Conservation (phyloP, 1,140 invertebrate species). For the Brachionus rotundiformis region DNA sequence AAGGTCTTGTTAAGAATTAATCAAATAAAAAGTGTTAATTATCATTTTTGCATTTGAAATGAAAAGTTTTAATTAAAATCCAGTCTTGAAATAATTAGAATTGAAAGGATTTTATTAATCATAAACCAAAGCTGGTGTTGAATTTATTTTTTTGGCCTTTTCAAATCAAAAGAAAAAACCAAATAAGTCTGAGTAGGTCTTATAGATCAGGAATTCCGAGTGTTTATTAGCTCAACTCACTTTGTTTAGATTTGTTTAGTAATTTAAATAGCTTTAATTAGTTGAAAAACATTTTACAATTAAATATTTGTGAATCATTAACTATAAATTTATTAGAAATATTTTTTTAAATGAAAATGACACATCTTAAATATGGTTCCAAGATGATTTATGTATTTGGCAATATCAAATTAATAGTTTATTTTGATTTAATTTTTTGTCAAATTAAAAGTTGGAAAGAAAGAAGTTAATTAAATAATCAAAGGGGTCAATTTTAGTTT, state of each 20-base stretch:
- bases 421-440: background rate
- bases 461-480: background rate
- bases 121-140: background rate
- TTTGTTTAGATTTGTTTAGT: no score
- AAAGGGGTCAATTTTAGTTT: background rate
- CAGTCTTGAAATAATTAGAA: constrained; percentile 25
- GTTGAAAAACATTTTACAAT: no score
- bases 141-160: constrained; percentile 1
- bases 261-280: no score
- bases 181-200: background rate
- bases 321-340: no score
- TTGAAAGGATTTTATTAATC: background rate
- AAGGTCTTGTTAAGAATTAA: background rate
- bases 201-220: background rate
- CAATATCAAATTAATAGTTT: no score
- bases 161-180: background rate
- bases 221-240: background rate
- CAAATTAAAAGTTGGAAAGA: background rate
- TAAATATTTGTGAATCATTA: no score
- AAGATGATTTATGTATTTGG: constrained; percentile 13
- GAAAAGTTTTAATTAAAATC: constrained; percentile 40
- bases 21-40: background rate
- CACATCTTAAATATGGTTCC: background rate
- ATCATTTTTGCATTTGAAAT: constrained; percentile 34
- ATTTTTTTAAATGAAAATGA: no score